Base-by-base conservation (phyloP, 2,797 vertebrate genomes). In the Craterocephalus amniculus region DNA sequence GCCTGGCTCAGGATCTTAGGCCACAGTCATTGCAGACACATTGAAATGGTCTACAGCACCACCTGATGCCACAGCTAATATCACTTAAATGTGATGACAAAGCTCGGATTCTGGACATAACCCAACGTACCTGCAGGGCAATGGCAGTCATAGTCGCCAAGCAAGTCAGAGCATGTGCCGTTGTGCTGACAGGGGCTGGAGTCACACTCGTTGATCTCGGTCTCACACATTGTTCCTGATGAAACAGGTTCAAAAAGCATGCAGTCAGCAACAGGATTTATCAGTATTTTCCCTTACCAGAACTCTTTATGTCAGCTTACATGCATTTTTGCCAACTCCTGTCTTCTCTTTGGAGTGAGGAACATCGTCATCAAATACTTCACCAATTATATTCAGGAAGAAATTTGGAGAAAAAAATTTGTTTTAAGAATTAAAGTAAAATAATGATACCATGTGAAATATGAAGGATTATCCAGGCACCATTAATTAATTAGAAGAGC, bases 141-240 rank as follows among this genome's bases (percentile, higher is more conserved):
- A 22, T 32, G 82, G 48, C 96, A 96, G 49, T 87, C 63, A 63
- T 95, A 94, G 84, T 74, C 63, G 63, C 91, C 93, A 49, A 83
- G 67, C 67, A 90, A 85, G 79, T 90, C 90, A 20, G 65, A 43
- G 74, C 95, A 96, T 4, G 87, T 93, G 75, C 94, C 94, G 52
- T 91, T 91, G 83, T 96, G 93, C 83, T 87, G 91, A 87, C 95
- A 96, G 29, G 92, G 93, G 68, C 49, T 90, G 62, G 89, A 94
- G 40, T 43, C 66, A 58, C 96, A 96, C 72, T 88, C 89, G 68
- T 87, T 78, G 77, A 94, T 90, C 79, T 95, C 87, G 2, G 78
- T 87, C 70, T 96, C 91, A 2, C 95, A 96, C 71, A 88, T 84
- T 67, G 64, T 51, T 76, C 95, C 95, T 96, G 82, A 13, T 59